Evolutionary conservation across 92 coral and sea anemone genomes (phyloP).

Genomic region (Palythoa grandiflora): DNA sequence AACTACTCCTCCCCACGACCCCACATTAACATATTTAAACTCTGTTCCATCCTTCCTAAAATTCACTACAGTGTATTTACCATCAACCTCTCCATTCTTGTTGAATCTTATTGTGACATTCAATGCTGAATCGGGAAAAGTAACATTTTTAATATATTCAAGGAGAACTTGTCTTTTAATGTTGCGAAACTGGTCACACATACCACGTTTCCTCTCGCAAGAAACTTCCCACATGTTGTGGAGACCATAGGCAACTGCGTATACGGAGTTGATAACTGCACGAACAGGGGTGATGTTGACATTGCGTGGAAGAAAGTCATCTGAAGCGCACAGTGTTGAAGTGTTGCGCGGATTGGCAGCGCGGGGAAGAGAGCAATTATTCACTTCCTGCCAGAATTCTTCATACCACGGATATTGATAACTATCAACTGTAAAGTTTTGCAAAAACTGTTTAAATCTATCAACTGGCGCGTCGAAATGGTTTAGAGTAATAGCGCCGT

Average conservation of each 20-base stretch:
- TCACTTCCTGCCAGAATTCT: conserved; percentile 58
- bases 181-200: conserved; percentile 36
- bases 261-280: conserved; percentile 57
- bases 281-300: conserved; percentile 62
- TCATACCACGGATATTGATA: conserved; percentile 55
- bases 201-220: conserved; percentile 42
- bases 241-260: conserved; percentile 59
- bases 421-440: conserved; percentile 40
- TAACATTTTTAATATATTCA: conserved; percentile 52
- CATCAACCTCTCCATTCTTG: conserved; percentile 59
- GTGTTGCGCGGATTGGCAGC: not conserved
- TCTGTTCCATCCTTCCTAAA: conserved; percentile 29
- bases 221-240: conserved; percentile 56
- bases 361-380: conserved; percentile 29
- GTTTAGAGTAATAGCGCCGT: conserved; percentile 61
- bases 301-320: conserved; percentile 39
- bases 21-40: conserved; percentile 46
- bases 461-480: conserved; percentile 54
- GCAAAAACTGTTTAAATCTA: conserved; percentile 41
- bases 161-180: conserved; percentile 50
- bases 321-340: conserved; percentile 11
- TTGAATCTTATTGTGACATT: conserved; percentile 53
- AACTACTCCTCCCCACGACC: conserved; percentile 54
- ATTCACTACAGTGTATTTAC: conserved; percentile 60
- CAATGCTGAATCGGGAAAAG: conserved; percentile 60